Base-by-base conservation (phyloP, 37 sponge, comb jelly and placozoan species). In the Ianthella basta region DNA sequence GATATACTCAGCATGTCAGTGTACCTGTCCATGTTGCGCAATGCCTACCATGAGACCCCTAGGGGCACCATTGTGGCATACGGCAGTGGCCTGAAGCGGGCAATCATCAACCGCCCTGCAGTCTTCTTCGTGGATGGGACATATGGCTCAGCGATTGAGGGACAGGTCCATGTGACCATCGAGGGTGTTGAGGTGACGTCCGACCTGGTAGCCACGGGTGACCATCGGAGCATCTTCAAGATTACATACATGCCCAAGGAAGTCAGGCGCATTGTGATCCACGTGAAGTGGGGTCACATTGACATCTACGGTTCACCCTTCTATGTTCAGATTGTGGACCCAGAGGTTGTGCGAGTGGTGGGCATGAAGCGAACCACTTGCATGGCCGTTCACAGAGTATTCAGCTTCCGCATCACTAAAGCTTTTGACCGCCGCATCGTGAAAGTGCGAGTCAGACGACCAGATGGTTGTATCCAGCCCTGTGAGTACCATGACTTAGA, bases 301-400 rank as follows among this genome's bases (percentile, higher is more conserved):
- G 81, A 61, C n/a, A 77, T 95, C 21, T 88, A 88, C 20, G 80
- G 73, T 30, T 87, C 88, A 79, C 92, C 92, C 19, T 95, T 82
- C 65, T 64, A 36, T 14, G 75, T 88, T 0, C 81, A 88, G 6
- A 81, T 88, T 20, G 32, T 95, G 29, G 96, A 95, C 86, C 92
- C 93, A 27, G 79, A 82, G 55, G 53, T 56, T 12, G 81, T 88
- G 35, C 29, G 38, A 1, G 77, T 95, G 33, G 78, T 78, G 0
- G 82, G 92, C 20, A 67, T 75, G 55, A 55, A 90, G 29, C 78
- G 87, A 19, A 82, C 86, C 8, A 75, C 78, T 41, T 75, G 78
- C 78, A 36, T 32, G 78, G 78, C 78, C 4, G 54, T 75, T 13
- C 78, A 75, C 44, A 84, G 39, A 30, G 69, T 89, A 34, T 90